Conservation (phyloP, 2,888 invertebrate species). For the Hymenopus coronatus region DNA sequence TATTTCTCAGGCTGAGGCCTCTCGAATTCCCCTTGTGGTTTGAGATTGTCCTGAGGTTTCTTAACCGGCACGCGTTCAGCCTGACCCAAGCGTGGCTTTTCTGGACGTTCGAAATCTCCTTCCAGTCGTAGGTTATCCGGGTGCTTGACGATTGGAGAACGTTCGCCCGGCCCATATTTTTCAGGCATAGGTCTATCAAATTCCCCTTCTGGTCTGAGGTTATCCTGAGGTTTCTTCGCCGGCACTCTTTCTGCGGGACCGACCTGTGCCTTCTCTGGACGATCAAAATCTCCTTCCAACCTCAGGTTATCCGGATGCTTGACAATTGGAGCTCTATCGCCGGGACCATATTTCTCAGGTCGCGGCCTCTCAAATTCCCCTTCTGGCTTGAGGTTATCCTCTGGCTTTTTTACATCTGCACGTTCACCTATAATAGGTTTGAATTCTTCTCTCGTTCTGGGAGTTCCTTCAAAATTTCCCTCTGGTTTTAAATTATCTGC, state of each 20-base stretch:
- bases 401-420: conserved; percentile 34
- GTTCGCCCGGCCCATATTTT: conserved; percentile 31
- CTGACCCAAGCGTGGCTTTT: conserved; percentile 44
- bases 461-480: conserved; percentile 48
- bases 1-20: conserved; percentile 42
- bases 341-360: conserved; percentile 40
- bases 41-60: conserved; percentile 56
- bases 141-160: conserved; percentile 40
- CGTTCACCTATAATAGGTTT: conserved; percentile 37
- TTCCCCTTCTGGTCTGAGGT: conserved; percentile 39
- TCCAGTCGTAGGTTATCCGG: conserved; percentile 50
- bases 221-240: conserved; percentile 39
- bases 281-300: conserved; percentile 57
- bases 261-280: conserved; percentile 37
- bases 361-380: conserved; percentile 48
- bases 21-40: conserved; percentile 52
- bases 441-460: conserved; percentile 32
- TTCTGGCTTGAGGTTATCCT: conserved; percentile 53
- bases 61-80: conserved; percentile 57
- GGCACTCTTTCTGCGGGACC: conserved; percentile 40
- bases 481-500: conserved; percentile 53
- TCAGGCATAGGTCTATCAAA: conserved; percentile 38
- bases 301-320: conserved; percentile 44
- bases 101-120: conserved; percentile 48
- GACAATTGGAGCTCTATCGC: conserved; percentile 44